phyloP scores from a whole-genome alignment of 1,140 invertebrate genomes.

The Formica selysi region DNA sequence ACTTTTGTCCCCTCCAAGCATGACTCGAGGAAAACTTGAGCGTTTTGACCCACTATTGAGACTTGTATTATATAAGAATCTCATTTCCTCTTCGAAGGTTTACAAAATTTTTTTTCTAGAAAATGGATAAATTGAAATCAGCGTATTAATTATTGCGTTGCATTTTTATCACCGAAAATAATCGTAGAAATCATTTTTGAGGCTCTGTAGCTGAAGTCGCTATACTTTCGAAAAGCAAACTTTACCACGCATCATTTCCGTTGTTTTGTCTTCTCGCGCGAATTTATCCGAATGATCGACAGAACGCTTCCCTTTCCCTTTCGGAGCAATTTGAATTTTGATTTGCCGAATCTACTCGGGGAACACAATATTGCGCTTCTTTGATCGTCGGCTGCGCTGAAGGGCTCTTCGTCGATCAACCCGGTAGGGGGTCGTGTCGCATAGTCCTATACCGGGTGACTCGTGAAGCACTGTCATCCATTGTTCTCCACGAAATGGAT shows the following conservation, averaged over 20 bases:
- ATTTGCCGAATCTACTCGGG: conserved; percentile 45
- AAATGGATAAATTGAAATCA: neutral
- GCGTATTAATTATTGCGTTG: neutral
- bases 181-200: neutral
- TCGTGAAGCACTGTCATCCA: conserved; percentile 36
- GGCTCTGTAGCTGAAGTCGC: neutral
- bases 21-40: neutral
- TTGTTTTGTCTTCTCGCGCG: neutral
- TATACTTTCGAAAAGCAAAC: neutral
- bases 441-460: conserved; percentile 10
- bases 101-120: too few species aligned
- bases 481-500: conserved; percentile 67
- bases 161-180: neutral
- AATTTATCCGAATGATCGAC: neutral
- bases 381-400: conserved; percentile 48
- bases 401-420: conserved; percentile 37
- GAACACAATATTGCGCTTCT: conserved; percentile 31
- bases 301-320: neutral
- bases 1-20: neutral
- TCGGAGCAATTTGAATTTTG: conserved; percentile 48
- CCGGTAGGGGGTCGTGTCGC: conserved; percentile 40
- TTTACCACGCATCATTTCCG: too few species aligned
- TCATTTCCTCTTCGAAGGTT: neutral
- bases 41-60: neutral
- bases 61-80: neutral